Percentiles rank a stretch among this genome's conserved stretches.
Evolutionary conservation across 2,888 invertebrate genomes (phyloP).

Genomic region (Choristoneura rosaceana): DNA sequence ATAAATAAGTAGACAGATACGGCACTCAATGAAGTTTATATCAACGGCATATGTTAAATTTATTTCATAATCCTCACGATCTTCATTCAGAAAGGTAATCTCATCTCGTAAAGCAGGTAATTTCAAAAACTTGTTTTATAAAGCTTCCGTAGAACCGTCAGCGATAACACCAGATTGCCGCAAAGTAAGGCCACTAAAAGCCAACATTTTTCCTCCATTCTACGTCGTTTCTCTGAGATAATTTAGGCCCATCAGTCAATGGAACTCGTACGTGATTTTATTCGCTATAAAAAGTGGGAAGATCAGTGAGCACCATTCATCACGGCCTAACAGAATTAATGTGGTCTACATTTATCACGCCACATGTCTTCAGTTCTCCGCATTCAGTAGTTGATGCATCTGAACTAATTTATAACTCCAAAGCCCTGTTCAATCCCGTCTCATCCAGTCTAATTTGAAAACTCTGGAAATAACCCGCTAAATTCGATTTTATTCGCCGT

Average conservation of each 20-base stretch:
- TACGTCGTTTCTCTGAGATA: conserved; percentile 22
- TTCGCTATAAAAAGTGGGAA: conserved; percentile 28
- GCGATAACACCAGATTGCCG: conserved; percentile 30
- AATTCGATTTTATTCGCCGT: conserved; percentile 20
- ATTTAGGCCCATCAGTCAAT: conserved; percentile 37
- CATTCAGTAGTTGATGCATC: conserved; percentile 9
- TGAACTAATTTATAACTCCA: conserved; percentile 23
- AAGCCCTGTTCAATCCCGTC: conserved; percentile 25
- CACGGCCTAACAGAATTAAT: conserved; percentile 26
- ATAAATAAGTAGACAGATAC: too few relatives aligned
- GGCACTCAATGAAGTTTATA: too few relatives aligned
- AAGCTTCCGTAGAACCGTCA: conserved; percentile 18
- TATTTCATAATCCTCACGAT: neutral
- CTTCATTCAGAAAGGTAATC: conserved; percentile 21
- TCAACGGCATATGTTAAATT: too few relatives aligned
- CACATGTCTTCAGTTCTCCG: conserved; percentile 2
- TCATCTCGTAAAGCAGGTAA: conserved; percentile 14
- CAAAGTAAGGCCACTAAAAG: conserved; percentile 25
- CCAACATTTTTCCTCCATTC: conserved; percentile 22
- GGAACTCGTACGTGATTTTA: conserved; percentile 25
- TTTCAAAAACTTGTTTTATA: conserved; percentile 31
- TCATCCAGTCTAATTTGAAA: conserved; percentile 11
- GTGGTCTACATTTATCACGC: conserved; percentile 31
- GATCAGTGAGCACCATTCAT: conserved; percentile 25
- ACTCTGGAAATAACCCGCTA: conserved; percentile 18